Evolutionary conservation across 2,797 vertebrate species (phyloP), one percentile per base, ranked within the genome.

Genomic region (Amphiprion clarkii): DNA sequence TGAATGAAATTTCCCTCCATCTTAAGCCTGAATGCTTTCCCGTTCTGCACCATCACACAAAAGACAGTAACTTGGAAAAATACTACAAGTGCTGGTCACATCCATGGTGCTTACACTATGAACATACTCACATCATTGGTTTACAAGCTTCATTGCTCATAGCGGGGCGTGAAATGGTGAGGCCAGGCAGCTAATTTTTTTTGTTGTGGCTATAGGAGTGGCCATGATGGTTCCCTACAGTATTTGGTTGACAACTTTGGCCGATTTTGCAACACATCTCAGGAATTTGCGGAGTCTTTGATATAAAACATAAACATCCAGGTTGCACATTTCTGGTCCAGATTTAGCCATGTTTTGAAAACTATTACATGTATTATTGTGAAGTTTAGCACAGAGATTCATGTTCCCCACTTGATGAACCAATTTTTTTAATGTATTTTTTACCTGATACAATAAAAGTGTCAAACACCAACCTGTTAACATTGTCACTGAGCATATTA

Each of bases 1-100:
- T 88, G 71, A 82, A 78, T 81, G 65, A 63, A 40, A 75, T 74
- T 76, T 78, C 2, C 51, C 74, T 84, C 67, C 39, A 39, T 74
- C 27, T 54, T 55, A 48, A 49, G 25, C 27, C 39, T 55, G 19
- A 76, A 40, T 40, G 51, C 39, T 55, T 11, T n/a, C 1, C 19
- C 55, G 21, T 31, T n/a, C 9, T 59, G 3, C 11, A 46, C 53
- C 42, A 4, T 46, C 23, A 66, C 33, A 44, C 54, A 67, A 19
- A 58, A 67, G 27, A 3, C 53, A 39, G 5, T 66, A 31, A 39
- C 23, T 7, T 23, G 9, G 49, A 25, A 60, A 53, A 66, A 74
- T 23, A 16, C 9, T 19, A 46, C 10, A 44, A 63, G 55, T 54
- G 14, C 10, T 52, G 14, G 23, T 51, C 4, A 44, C 17, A 44